A percentile compares a stretch with the other conserved stretches of the same genome.
Conservation (phyloP, 37 sponge, comb jelly and placozoan genomes). For the Chondrosia reniformis region DNA sequence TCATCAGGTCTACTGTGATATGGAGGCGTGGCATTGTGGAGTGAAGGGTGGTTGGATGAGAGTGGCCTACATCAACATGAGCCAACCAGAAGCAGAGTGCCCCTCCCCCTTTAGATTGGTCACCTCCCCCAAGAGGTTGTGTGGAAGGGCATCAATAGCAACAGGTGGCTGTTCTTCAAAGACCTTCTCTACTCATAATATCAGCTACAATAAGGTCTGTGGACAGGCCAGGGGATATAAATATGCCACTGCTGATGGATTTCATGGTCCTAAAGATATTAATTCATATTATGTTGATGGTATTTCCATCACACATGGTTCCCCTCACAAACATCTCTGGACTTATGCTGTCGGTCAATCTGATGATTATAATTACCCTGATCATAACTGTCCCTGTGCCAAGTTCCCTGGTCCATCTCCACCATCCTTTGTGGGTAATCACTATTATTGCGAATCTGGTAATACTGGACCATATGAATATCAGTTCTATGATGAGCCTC, state of each 20-base stretch:
- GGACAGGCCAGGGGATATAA: not conserved
- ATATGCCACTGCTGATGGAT: not conserved
- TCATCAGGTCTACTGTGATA: not conserved
- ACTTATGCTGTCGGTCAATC: slow-evolving; percentile 5
- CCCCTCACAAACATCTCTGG: slow-evolving; percentile 10
- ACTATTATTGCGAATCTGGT: slow-evolving; percentile 27
- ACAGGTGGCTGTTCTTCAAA: not conserved
- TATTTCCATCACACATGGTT: slow-evolving; percentile 19
- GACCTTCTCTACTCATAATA: not conserved
- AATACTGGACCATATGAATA: not conserved
- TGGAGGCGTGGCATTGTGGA: not conserved
- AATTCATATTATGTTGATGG: slow-evolving; percentile 14
- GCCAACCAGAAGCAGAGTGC: slow-evolving; percentile 11
- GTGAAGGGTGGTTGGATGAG: slow-evolving; percentile 33
- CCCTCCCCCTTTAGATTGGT: not conserved
- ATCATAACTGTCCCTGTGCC: slow-evolving; percentile 2
- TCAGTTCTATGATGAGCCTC: not conserved
- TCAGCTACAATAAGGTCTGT: not conserved
- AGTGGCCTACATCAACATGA: slow-evolving; percentile 31
- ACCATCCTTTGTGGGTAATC: slow-evolving; percentile 10
- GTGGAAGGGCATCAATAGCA: not conserved
- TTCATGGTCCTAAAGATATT: not conserved
- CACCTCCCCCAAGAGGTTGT: slow-evolving; percentile 1
- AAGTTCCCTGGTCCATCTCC: slow-evolving; percentile 20
- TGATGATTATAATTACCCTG: not conserved